Conservation (phyloP, 2,113 vertebrate genomes). For the Misgurnus mizolepis region DNA sequence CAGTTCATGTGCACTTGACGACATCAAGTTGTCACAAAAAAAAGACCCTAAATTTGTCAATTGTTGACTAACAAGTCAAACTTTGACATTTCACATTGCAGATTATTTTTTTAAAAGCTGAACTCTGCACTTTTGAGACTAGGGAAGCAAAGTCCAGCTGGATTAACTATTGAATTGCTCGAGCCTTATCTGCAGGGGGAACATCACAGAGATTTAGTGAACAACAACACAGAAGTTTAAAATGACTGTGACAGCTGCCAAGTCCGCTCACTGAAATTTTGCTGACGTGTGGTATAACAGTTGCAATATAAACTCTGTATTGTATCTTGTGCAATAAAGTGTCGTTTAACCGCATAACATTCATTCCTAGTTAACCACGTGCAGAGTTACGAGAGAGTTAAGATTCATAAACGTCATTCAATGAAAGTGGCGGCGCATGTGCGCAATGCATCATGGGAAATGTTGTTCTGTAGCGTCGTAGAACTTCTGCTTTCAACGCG, state of each 20-base stretch:
- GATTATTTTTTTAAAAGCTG: not conserved
- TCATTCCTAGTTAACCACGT: not conserved
- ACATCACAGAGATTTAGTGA: constrained; percentile 1
- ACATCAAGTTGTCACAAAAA: no score
- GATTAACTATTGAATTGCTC: constrained; percentile 4
- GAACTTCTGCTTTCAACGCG: fast-evolving
- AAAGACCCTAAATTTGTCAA: no score
- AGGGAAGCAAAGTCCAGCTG: constrained; percentile 40
- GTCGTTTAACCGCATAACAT: not conserved
- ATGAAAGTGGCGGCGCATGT: constrained; percentile 50
- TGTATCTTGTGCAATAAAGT: not conserved
- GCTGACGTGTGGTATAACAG: not conserved
- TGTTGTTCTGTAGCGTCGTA: constrained; percentile 52
- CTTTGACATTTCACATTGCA: not conserved
- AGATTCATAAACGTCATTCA: constrained; percentile 46
- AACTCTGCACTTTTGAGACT: constrained; percentile 34
- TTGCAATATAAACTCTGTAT: not conserved
- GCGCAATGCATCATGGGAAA: constrained; percentile 57
- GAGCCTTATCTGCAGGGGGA: constrained; percentile 8
- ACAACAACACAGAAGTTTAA: constrained; percentile 38
- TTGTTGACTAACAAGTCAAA: no score
- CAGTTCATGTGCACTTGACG: not conserved
- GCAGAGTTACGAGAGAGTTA: not conserved
- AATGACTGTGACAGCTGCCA: constrained; percentile 49
- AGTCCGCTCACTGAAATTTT: not conserved